Conservation (phyloP, 2,888 invertebrate species). For the Limulus polyphemus region DNA sequence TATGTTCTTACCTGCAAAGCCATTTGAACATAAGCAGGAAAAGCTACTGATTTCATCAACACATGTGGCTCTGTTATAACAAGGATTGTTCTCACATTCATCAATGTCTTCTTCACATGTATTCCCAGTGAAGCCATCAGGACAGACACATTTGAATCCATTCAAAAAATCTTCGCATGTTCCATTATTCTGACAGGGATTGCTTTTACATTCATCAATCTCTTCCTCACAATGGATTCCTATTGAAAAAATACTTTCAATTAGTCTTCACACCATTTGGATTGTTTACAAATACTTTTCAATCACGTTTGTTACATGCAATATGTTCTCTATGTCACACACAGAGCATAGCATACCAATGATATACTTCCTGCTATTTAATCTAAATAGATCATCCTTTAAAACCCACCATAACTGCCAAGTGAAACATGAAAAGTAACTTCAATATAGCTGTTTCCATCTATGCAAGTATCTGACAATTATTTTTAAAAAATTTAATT, state of each 20-base stretch:
- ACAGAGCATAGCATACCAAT: too few relatives aligned
- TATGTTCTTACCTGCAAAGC: constrained; percentile 21
- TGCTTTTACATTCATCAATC: constrained; percentile 41
- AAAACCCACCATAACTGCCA: too few relatives aligned
- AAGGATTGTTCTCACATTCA: constrained; percentile 40
- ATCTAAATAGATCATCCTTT: too few relatives aligned
- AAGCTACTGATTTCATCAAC: constrained; percentile 39
- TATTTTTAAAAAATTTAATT: too few relatives aligned
- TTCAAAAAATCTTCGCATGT: constrained; percentile 38
- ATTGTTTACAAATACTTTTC: too few relatives aligned
- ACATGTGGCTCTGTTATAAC: constrained; percentile 44
- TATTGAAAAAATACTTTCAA: constrained; percentile 26
- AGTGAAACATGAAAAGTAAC: too few relatives aligned
- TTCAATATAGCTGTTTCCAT: too few relatives aligned
- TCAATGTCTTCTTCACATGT: constrained; percentile 41
- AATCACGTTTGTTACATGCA: too few relatives aligned
- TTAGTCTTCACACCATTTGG: too few relatives aligned
- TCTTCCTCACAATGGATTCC: constrained; percentile 45
- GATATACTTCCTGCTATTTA: too few relatives aligned
- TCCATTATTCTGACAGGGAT: constrained; percentile 46
- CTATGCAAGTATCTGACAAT: too few relatives aligned
- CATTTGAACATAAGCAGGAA: constrained; percentile 38
- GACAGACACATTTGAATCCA: constrained; percentile 42
- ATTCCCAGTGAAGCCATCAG: constrained; percentile 41
- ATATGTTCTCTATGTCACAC: too few relatives aligned